Conservation (phyloP, 2,888 invertebrate genomes). For the Drosophila engyochracea region DNA sequence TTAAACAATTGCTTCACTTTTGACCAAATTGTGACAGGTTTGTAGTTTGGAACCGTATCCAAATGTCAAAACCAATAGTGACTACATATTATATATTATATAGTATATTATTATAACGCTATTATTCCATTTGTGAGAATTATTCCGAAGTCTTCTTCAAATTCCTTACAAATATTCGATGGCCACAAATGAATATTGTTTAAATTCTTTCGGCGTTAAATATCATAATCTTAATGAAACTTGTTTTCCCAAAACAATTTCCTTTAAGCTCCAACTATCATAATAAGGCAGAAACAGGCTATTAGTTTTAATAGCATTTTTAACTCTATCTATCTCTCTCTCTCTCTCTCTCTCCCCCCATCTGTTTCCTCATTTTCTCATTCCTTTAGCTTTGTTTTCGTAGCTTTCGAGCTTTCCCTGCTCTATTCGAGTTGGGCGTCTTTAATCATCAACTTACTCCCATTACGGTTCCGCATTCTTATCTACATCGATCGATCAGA, state of each 20-base stretch:
- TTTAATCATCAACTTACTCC: slow-evolving; percentile 33
- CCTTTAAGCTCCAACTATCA: neutral
- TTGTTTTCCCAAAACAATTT: neutral
- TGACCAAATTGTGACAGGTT: neutral
- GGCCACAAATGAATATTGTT: neutral
- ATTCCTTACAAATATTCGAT: neutral
- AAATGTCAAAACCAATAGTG: no score
- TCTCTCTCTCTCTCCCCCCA: neutral
- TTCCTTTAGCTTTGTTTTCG: neutral
- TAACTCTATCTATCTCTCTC: neutral
- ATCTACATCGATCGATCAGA: slow-evolving; percentile 73
- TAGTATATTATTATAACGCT: neutral
- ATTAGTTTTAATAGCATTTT: neutral
- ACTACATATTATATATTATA: no score
- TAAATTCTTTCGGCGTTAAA: neutral
- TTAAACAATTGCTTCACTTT: neutral
- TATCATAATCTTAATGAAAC: neutral
- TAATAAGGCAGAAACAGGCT: neutral
- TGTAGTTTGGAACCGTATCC: no score
- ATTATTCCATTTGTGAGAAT: neutral
- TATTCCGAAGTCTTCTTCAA: neutral
- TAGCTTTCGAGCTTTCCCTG: neutral
- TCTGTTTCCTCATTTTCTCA: neutral
- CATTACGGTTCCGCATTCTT: slow-evolving; percentile 19
- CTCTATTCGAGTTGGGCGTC: slow-evolving; percentile 9